These are phyloP conservation scores for Drosophila sp. DNA, from an alignment of 1,140 invertebrate genomes.

Conservation along the genomic window DNA sequence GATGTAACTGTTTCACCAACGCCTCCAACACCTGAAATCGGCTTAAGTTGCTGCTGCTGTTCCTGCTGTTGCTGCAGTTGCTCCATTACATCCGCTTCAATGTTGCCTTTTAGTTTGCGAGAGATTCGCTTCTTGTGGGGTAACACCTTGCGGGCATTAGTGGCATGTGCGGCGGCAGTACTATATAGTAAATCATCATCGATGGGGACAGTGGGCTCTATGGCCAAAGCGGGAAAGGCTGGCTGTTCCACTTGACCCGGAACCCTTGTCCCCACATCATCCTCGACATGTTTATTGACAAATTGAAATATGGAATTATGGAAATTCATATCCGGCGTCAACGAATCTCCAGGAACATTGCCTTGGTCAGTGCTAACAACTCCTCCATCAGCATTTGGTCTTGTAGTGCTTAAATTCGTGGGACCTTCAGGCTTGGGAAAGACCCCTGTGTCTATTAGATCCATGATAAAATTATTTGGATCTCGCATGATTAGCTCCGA, in stretches of 20 bases:
- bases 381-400: neutral
- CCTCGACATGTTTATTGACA: constrained; percentile 60
- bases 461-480: constrained; percentile 68
- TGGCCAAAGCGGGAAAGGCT: constrained; percentile 55
- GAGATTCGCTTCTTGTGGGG: constrained; percentile 86
- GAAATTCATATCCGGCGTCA: constrained; percentile 67
- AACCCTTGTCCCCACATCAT: constrained; percentile 27
- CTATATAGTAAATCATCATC: constrained; percentile 61
- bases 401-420: constrained; percentile 58
- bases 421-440: constrained; percentile 61
- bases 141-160: constrained; percentile 75
- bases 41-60: constrained; percentile 50
- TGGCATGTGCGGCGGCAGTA: constrained; percentile 36
- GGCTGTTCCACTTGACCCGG: constrained; percentile 34
- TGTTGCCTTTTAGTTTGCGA: constrained; percentile 84
- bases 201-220: constrained; percentile 68
- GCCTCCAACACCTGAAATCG: constrained; percentile 10
- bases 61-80: constrained; percentile 45
- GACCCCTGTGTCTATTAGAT: constrained; percentile 57
- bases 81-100: constrained; percentile 30
- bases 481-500: constrained; percentile 60
- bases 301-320: constrained; percentile 72
- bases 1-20: constrained; percentile 12
- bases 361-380: constrained; percentile 1
- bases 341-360: constrained; percentile 36